These are phyloP conservation scores for Tipula confusa DNA, from an alignment of 2,888 invertebrate genomes.

Conservation along the genomic window DNA sequence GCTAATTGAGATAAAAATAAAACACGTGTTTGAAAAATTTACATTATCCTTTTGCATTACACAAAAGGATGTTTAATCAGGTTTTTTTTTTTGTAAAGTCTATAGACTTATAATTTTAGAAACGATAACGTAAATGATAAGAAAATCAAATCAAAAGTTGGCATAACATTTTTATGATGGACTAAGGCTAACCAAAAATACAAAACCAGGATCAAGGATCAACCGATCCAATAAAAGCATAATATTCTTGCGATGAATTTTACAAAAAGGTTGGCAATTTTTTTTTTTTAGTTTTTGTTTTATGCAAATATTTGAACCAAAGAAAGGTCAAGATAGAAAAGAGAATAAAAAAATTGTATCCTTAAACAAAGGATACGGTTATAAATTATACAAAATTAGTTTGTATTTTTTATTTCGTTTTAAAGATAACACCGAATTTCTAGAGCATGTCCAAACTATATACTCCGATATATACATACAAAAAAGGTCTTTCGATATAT, in stretches of 20 bases:
- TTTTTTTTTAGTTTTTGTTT: background rate
- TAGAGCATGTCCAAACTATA: conserved; percentile 4
- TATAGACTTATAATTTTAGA: background rate
- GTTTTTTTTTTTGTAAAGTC: background rate
- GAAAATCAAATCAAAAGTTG: background rate
- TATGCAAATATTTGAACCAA: conserved; percentile 17
- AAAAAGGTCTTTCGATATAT: background rate
- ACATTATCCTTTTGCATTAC: background rate
- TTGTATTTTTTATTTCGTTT: background rate
- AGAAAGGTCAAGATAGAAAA: conserved; percentile 14
- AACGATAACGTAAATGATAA: background rate
- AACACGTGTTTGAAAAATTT: background rate
- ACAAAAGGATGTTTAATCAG: background rate
- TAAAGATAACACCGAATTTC: background rate
- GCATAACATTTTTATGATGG: background rate
- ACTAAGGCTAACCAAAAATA: background rate
- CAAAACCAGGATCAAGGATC: background rate
- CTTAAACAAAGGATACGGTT: conserved; percentile 25
- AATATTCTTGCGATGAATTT: background rate
- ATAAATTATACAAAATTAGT: conserved; percentile 25
- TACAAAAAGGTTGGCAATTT: background rate
- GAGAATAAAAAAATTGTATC: conserved; percentile 7
- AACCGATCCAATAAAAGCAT: conserved; percentile 8
- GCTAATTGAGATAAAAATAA: background rate
- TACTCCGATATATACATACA: background rate